Conservation (phyloP, 2,113 vertebrate genomes). For the Otolemur garnettii region DNA sequence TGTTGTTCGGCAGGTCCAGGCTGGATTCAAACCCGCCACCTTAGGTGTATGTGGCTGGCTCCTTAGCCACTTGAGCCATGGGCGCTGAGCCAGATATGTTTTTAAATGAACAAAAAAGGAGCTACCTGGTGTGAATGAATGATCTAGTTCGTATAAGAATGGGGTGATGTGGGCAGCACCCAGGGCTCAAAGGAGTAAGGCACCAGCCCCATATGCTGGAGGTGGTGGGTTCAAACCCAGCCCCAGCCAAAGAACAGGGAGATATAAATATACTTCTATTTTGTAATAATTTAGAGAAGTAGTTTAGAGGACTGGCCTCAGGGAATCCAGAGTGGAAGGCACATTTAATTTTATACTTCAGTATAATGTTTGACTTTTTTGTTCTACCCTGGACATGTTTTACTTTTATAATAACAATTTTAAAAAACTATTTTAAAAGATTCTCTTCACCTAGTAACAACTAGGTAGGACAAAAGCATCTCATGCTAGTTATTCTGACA, state of each 20-base stretch:
- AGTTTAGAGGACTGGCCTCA: background rate
- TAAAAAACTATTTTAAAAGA: background rate
- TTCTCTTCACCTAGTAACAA: background rate
- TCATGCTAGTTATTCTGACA: background rate
- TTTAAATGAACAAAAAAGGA: slow-evolving; percentile 4
- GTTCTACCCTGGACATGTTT: background rate
- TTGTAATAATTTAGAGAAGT: background rate
- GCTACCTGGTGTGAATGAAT: background rate
- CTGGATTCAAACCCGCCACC: too few relatives aligned
- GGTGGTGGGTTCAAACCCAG: too few relatives aligned
- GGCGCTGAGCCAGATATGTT: too few relatives aligned
- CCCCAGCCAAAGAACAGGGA: background rate
- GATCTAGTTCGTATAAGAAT: slow-evolving; percentile 11
- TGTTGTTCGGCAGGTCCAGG: too few relatives aligned
- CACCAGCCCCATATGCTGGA: too few relatives aligned
- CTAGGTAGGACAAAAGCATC: background rate
- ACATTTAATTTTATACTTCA: background rate
- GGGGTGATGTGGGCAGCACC: background rate
- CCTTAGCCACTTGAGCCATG: too few relatives aligned
- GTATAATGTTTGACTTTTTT: background rate
- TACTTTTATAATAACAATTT: background rate
- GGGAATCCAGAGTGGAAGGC: background rate
- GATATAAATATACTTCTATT: background rate
- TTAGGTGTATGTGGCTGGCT: too few relatives aligned
- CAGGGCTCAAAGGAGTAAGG: too few relatives aligned